A percentile compares a stretch with the other conserved stretches of the same genome.
Conservation (phyloP, 2,113 vertebrate genomes). For the Piliocolobus tephrosceles region DNA sequence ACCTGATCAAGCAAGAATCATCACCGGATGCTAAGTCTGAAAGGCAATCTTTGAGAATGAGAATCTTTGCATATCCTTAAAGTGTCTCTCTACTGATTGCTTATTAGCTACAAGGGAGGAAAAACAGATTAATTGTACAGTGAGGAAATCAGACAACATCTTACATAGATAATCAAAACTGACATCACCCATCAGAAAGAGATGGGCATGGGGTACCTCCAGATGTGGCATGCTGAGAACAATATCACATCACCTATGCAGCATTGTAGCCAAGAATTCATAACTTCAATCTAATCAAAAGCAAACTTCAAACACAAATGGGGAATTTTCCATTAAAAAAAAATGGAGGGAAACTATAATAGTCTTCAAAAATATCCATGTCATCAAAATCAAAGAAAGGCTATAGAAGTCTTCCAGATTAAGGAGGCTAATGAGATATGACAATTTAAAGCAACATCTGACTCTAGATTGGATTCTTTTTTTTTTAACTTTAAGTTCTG, state of each 20-base stretch:
- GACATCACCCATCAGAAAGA: accelerated
- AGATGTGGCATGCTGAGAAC: background rate
- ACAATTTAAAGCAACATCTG: accelerated
- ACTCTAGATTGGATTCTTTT: background rate
- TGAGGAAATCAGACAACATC: background rate
- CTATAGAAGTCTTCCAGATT: background rate
- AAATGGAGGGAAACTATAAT: too few relatives aligned
- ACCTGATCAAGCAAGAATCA: background rate
- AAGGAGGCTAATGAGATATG: background rate
- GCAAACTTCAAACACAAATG: background rate
- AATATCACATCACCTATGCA: background rate
- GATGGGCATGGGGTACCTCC: accelerated
- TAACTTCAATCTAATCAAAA: background rate
- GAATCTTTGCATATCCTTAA: background rate
- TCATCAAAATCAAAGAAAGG: background rate
- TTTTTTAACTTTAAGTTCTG: too few relatives aligned
- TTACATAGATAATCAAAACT: background rate
- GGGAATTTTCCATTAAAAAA: background rate
- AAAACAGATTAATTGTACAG: background rate
- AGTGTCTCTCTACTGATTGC: background rate
- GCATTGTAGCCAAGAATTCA: too few relatives aligned
- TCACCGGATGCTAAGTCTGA: background rate
- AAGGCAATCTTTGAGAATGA: background rate
- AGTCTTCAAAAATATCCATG: background rate
- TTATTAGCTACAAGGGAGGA: background rate